Evolutionary conservation across 2,888 invertebrate species (phyloP), one percentile per base, ranked within the genome.

Genomic region (Ormyrus pomaceus): DNA sequence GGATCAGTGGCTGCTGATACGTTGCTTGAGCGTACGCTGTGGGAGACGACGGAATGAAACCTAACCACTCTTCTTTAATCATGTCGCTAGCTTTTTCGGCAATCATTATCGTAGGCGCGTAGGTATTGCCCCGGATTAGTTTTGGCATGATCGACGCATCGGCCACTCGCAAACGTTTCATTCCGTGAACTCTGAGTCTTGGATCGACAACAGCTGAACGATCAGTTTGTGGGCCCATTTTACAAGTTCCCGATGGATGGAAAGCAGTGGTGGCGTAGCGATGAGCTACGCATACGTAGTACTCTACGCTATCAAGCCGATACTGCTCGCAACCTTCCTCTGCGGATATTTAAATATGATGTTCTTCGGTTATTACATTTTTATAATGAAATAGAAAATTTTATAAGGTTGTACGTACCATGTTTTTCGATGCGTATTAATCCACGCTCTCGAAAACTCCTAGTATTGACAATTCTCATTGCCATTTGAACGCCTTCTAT

Each of bases 51-150:
- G 34, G 34, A 34, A 34, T 34, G 34, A 34, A 34, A 65, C 50
- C 65, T 46, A 68, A 7, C 59, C 71, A 71, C 5, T 51, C 61
- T 13, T 71, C 61, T n/a, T 71, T 71, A 11, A 71, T 61, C 51
- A 71, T 51, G 8, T 71, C 71, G 9, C 61, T 61, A 48, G 48
- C 59, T 8, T 71, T 70, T 13, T 59, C 59, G 6, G 19, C 59
- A 11, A 59, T 50, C 70, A 70, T 70, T 9, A 70, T 51, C 1
- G 64, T 53, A 2, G 53, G 34, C 1, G 72, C n/a, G 46, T 62
- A 59, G 6, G 73, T 55, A 10, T 72, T 55, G 53, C 53, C 72
- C 9, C 62, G 51, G 11, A 59, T 11, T n/a, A 64, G 51, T 4
- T 11, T 73, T 0, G 73, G 62, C 73, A 64, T 64, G 5, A 73